phyloP scores from a whole-genome alignment of 53 echinoderm and acorn worm genomes.

The Actinopyga echinites region DNA sequence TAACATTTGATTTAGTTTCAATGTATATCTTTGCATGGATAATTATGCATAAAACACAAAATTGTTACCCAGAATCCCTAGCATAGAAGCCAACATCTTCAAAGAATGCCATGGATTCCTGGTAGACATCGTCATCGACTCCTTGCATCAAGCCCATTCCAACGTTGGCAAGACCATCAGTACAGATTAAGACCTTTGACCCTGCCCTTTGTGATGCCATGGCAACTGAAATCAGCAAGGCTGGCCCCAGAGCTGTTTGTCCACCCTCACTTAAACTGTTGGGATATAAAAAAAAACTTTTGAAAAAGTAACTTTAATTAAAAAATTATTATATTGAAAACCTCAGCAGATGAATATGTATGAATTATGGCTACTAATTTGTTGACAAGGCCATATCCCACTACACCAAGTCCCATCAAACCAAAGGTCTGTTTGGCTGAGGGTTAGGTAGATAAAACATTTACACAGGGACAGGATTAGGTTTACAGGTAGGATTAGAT shows the following conservation, averaged over 20 bases:
- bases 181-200: conserved; percentile 98
- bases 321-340: no score
- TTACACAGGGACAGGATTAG: no score
- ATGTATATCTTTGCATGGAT: no score
- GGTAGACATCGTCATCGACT: conserved; percentile 73
- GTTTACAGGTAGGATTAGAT: no score
- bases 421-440: no score
- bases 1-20: no score
- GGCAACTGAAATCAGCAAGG: conserved; percentile 90
- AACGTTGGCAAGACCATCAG: conserved; percentile 91
- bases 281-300: conserved; percentile 8
- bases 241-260: conserved; percentile 97
- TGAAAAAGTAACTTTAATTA: no score
- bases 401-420: no score
- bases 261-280: conserved; percentile 86
- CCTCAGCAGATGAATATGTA: no score
- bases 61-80: conserved; percentile 77
- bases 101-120: conserved; percentile 74
- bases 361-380: no score
- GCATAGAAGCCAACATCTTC: conserved; percentile 85
- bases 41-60: neutral
- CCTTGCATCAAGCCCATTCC: conserved; percentile 71
- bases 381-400: no score
- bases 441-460: no score
- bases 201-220: conserved; percentile 92